phyloP scores from a whole-genome alignment of 1,140 invertebrate genomes.

The Polypedilum vanderplanki region DNA sequence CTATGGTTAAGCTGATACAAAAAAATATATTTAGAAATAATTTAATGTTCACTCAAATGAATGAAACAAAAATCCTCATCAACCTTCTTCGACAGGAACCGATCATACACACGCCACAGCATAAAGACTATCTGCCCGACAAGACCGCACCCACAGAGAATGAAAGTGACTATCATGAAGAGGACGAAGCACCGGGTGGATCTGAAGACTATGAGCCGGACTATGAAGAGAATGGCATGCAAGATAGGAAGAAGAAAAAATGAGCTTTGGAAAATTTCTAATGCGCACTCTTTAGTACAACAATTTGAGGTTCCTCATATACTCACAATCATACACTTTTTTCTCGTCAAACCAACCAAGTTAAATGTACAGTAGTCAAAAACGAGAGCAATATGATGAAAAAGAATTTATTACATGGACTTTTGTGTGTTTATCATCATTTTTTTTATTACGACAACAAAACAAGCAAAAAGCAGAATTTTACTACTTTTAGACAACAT shows the following conservation, averaged over 20 bases:
- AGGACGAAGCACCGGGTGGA: conserved; percentile 41
- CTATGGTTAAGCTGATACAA: too few species aligned
- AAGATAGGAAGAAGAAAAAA: conserved; percentile 23
- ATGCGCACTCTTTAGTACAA: background rate
- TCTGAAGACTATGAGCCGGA: conserved; percentile 45
- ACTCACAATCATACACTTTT: background rate
- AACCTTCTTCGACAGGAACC: conserved; percentile 39
- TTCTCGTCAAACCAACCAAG: background rate
- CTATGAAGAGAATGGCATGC: conserved; percentile 41
- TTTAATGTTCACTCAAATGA: conserved; percentile 18
- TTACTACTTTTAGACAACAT: conserved; percentile 36
- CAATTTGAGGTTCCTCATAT: background rate
- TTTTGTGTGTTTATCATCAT: background rate
- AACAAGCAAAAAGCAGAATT: too few species aligned
- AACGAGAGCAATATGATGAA: background rate
- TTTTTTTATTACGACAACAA: conserved; percentile 36
- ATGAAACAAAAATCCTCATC: conserved; percentile 35
- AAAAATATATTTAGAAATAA: background rate
- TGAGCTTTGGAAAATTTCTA: background rate
- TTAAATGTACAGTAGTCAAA: background rate
- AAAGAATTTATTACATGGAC: background rate
- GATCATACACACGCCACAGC: conserved; percentile 42
- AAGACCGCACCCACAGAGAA: conserved; percentile 43
- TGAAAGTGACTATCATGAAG: conserved; percentile 39
- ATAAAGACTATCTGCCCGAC: conserved; percentile 44